Evolutionary conservation across 2,888 invertebrate species (phyloP).

Genomic region (Xestia rhomboidea): DNA sequence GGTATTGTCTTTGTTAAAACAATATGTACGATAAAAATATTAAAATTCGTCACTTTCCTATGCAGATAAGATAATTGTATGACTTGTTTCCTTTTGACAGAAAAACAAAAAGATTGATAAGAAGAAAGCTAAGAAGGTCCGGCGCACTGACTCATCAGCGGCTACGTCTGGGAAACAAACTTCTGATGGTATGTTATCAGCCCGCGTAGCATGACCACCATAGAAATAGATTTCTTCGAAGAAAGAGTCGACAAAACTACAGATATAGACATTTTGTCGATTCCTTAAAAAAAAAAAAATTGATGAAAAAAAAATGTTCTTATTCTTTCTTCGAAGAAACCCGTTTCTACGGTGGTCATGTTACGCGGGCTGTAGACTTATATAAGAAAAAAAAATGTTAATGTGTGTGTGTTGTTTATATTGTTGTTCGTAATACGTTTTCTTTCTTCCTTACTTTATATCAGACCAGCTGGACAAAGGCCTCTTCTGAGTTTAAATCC

Average conservation of each 20-base stretch:
- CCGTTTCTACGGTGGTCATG: too few species aligned
- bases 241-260: too few species aligned
- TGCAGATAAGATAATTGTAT: conserved; percentile 7
- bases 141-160: conserved; percentile 85
- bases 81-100: conserved; percentile 65
- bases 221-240: too few species aligned
- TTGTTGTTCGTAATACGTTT: too few species aligned
- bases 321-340: too few species aligned
- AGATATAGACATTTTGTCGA: too few species aligned
- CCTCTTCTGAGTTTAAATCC: neutral
- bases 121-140: conserved; percentile 82
- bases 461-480: neutral
- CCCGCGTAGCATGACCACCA: too few species aligned
- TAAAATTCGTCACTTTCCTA: neutral
- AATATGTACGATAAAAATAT: neutral
- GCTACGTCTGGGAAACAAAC: conserved; percentile 88
- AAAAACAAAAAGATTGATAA: conserved; percentile 85
- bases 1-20: neutral
- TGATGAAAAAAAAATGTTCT: too few species aligned
- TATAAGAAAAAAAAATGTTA: too few species aligned
- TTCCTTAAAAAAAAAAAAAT: too few species aligned
- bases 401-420: too few species aligned
- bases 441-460: too few species aligned
- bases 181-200: conserved; percentile 80
- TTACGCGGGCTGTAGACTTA: neutral